Conservation (phyloP, 1,140 invertebrate species). For the Caenorhabditis elegans region DNA sequence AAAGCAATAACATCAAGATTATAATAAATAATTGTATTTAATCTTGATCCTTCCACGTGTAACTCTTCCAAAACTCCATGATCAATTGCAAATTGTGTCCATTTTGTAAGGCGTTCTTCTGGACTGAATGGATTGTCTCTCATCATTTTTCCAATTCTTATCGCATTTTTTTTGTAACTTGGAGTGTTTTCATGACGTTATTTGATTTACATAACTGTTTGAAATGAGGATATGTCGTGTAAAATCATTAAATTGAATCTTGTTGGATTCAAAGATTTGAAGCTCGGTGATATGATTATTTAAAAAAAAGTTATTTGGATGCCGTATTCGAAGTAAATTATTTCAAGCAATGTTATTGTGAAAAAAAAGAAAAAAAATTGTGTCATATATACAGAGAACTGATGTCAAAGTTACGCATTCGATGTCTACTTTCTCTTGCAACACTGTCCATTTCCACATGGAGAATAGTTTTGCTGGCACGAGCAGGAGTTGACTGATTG, state of each 20-base stretch:
- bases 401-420: background rate
- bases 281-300: too few species aligned
- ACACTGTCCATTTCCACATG: slow-evolving; percentile 35
- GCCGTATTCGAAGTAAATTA: too few species aligned
- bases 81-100: slow-evolving; percentile 49
- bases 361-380: background rate
- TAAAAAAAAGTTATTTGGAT: too few species aligned
- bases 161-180: slow-evolving; percentile 47
- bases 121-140: slow-evolving; percentile 46
- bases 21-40: slow-evolving; percentile 50
- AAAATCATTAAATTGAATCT: too few species aligned
- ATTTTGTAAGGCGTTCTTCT: slow-evolving; percentile 48
- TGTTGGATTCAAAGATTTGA: too few species aligned
- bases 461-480: slow-evolving; percentile 35
- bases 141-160: slow-evolving; percentile 45
- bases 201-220: too few species aligned
- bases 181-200: too few species aligned
- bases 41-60: slow-evolving; percentile 38
- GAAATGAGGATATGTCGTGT: too few species aligned
- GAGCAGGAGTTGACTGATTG: background rate
- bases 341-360: background rate
- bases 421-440: slow-evolving; percentile 18
- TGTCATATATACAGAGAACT: slow-evolving; percentile 13
- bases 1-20: slow-evolving; percentile 48
- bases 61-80: slow-evolving; percentile 47